These are phyloP conservation scores for Baryphthengus martii DNA, from an alignment of 2,113 vertebrate species.

Conservation along the genomic window DNA sequence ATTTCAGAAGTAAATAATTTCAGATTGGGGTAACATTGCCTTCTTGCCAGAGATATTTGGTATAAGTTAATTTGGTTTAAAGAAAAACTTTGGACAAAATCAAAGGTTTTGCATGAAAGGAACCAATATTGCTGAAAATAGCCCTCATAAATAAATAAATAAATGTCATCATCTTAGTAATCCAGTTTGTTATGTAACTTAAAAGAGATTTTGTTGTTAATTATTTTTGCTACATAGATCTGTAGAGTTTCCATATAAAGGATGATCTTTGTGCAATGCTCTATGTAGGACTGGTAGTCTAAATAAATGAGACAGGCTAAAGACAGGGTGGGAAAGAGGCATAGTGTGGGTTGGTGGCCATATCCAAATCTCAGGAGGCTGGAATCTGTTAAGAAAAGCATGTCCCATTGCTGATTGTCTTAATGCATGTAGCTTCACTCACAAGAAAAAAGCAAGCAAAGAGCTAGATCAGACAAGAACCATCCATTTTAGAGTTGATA, in stretches of 20 bases:
- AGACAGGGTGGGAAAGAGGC: background rate
- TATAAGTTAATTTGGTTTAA: background rate
- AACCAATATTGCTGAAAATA: background rate
- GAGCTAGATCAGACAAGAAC: background rate
- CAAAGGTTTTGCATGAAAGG: slow-evolving; percentile 20
- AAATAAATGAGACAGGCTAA: background rate
- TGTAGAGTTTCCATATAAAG: background rate
- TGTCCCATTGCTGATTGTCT: background rate
- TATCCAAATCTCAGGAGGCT: background rate
- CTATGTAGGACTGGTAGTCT: background rate
- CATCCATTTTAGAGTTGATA: background rate
- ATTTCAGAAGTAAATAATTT: background rate
- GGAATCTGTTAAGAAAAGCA: background rate
- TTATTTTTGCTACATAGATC: background rate
- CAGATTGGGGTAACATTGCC: background rate
- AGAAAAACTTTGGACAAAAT: background rate
- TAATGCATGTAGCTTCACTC: background rate
- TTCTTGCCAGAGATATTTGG: background rate
- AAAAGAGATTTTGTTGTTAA: background rate
- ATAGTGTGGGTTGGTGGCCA: background rate
- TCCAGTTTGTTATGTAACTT: background rate
- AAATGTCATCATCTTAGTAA: background rate
- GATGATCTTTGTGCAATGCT: background rate
- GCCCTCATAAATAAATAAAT: slow-evolving; percentile 14
- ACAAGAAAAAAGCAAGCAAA: background rate